Conservation (phyloP, 2,888 invertebrate species). For the Synanthedon tipuliformis region DNA sequence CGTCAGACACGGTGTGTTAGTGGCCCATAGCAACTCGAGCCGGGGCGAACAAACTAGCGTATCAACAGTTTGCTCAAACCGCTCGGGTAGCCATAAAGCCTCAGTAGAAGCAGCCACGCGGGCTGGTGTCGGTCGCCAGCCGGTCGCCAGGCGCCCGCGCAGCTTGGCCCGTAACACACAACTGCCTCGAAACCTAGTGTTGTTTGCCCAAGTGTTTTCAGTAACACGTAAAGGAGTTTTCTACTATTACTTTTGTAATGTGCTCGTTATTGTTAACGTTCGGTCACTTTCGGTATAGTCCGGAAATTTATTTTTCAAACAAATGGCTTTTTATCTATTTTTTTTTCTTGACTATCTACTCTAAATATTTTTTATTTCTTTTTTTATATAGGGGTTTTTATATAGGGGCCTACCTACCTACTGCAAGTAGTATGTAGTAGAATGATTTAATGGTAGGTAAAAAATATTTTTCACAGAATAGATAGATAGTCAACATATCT, state of each 20-base stretch:
- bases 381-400: too few species aligned
- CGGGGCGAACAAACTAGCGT: slow-evolving; percentile 70
- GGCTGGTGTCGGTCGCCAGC: not conserved
- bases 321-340: too few species aligned
- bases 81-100: slow-evolving; percentile 55
- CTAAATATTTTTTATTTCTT: too few species aligned
- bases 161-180: slow-evolving; percentile 16
- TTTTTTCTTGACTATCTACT: too few species aligned
- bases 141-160: slow-evolving; percentile 20
- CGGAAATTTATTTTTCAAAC: not conserved
- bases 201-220: slow-evolving; percentile 65
- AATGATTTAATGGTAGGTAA: too few species aligned
- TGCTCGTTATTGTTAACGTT: slow-evolving; percentile 18
- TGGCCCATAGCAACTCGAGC: slow-evolving; percentile 64
- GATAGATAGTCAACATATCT: too few species aligned
- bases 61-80: slow-evolving; percentile 65
- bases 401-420: too few species aligned
- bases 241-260: slow-evolving; percentile 61
- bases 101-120: slow-evolving; percentile 6
- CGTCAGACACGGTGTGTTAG: slow-evolving; percentile 10
- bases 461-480: too few species aligned
- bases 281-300: not conserved
- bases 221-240: slow-evolving; percentile 64
- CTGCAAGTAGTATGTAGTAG: too few species aligned
- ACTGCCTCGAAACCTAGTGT: slow-evolving; percentile 42